phyloP scores from a whole-genome alignment of 2,888 invertebrate species.

The Drosophila bunnanda region DNA sequence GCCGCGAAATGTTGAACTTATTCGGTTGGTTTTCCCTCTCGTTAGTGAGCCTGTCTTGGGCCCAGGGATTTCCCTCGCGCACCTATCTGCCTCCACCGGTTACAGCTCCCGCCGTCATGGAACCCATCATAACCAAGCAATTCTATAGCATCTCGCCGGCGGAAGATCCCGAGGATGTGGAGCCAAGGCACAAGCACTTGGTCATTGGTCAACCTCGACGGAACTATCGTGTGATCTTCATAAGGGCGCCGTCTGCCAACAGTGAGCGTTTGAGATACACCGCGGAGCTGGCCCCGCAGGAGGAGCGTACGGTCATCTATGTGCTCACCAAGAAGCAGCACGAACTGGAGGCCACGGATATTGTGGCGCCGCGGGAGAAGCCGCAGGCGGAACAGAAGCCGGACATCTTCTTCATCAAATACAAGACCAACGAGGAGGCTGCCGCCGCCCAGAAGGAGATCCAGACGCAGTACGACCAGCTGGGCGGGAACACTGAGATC shows the following conservation, averaged over 20 bases:
- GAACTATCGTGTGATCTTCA: slow-evolving; percentile 84
- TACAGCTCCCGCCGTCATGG: slow-evolving; percentile 14
- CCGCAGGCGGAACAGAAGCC: slow-evolving; percentile 76
- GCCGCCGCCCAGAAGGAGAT: slow-evolving; percentile 82
- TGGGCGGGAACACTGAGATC: slow-evolving; percentile 81
- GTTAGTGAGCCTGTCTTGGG: not conserved
- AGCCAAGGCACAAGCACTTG: slow-evolving; percentile 69
- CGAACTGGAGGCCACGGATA: slow-evolving; percentile 77
- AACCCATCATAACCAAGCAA: slow-evolving; percentile 82
- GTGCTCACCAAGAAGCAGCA: slow-evolving; percentile 82
- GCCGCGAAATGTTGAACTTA: slow-evolving; percentile 44
- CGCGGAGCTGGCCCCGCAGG: slow-evolving; percentile 82
- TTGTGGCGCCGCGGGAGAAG: slow-evolving; percentile 73
- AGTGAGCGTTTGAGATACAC: slow-evolving; percentile 70
- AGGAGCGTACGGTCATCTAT: slow-evolving; percentile 84
- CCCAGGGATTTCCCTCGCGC: slow-evolving; percentile 31
- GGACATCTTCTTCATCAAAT: slow-evolving; percentile 84
- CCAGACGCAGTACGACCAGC: slow-evolving; percentile 82
- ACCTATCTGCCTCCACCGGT: slow-evolving; percentile 55
- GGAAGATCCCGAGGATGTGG: slow-evolving; percentile 77
- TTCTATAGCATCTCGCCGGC: slow-evolving; percentile 83
- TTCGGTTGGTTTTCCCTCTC: slow-evolving; percentile 13
- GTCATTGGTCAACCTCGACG: slow-evolving; percentile 81
- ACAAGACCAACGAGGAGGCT: slow-evolving; percentile 83
- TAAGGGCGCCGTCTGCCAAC: slow-evolving; percentile 80